phyloP scores from a whole-genome alignment of 2,888 invertebrate genomes.

The Lepidonotus clava region DNA sequence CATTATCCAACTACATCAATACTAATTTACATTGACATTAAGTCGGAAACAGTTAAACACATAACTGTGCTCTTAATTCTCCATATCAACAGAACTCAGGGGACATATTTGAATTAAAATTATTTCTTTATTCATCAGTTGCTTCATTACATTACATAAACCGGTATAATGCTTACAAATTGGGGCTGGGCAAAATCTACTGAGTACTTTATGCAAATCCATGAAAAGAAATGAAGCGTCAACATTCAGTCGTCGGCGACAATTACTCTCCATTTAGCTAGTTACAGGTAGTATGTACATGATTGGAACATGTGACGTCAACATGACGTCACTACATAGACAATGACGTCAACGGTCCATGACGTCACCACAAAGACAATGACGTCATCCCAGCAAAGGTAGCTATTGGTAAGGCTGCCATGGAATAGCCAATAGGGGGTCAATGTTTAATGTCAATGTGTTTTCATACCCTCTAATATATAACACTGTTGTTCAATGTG shows the following conservation, averaged over 20 bases:
- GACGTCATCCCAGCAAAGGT: slow-evolving; percentile 34
- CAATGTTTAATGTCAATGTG: no score
- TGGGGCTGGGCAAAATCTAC: slow-evolving; percentile 41
- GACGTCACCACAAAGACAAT: slow-evolving; percentile 17
- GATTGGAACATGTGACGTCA: slow-evolving; percentile 13
- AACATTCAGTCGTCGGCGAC: slow-evolving; percentile 33
- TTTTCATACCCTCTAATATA: no score
- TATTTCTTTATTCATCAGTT: slow-evolving; percentile 27
- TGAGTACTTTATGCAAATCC: slow-evolving; percentile 45
- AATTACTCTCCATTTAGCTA: slow-evolving; percentile 31
- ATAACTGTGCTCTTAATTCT: no score
- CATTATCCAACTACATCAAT: no score
- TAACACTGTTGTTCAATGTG: no score
- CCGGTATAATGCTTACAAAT: slow-evolving; percentile 48
- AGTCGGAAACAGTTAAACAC: no score
- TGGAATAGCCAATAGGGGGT: neutral
- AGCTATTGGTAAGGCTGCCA: slow-evolving; percentile 21
- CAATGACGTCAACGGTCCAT: slow-evolving; percentile 24
- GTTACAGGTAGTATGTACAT: slow-evolving; percentile 42
- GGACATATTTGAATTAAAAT: slow-evolving; percentile 1
- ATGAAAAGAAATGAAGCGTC: slow-evolving; percentile 37
- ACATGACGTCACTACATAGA: slow-evolving; percentile 23
- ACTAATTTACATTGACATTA: no score
- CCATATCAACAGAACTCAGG: no score
- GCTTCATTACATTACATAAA: slow-evolving; percentile 48